Percentiles rank a stretch among this genome's conserved stretches.
These are phyloP conservation scores for Chironomus riparius DNA, from an alignment of 2,888 invertebrate genomes.

Conservation along the genomic window DNA sequence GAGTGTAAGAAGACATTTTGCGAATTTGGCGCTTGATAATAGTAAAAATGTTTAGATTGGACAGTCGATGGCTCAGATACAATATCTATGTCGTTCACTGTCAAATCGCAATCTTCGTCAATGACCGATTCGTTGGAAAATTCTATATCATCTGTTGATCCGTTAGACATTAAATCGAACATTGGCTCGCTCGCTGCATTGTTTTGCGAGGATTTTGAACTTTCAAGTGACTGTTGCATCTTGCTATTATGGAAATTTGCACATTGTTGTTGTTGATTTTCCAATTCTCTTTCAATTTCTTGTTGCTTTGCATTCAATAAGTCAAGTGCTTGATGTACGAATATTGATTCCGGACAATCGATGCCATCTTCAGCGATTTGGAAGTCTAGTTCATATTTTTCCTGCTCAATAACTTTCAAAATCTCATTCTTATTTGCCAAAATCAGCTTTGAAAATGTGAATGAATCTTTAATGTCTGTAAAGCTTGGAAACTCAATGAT, in stretches of 20 bases:
- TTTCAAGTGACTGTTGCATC: not conserved
- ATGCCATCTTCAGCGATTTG: constrained; percentile 56
- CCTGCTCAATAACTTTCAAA: constrained; percentile 61
- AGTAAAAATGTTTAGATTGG: constrained; percentile 35
- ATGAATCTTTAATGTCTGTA: constrained; percentile 44
- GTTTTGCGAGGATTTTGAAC: too few relatives aligned
- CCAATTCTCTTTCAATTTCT: constrained; percentile 34
- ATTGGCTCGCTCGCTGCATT: too few relatives aligned
- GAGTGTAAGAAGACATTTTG: constrained; percentile 88
- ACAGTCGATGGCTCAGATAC: constrained; percentile 13
- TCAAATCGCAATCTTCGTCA: constrained; percentile 26
- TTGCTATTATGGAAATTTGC: not conserved
- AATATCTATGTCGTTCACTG: constrained; percentile 27
- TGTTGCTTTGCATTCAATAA: constrained; percentile 51
- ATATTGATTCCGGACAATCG: constrained; percentile 73
- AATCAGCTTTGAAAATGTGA: constrained; percentile 51
- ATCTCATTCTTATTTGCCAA: constrained; percentile 43
- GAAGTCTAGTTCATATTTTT: constrained; percentile 55
- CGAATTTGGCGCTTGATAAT: constrained; percentile 69
- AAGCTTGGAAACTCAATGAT: constrained; percentile 38
- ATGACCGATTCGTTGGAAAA: not conserved
- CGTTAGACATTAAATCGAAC: too few relatives aligned
- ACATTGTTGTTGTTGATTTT: constrained; percentile 15
- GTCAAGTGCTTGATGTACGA: constrained; percentile 72
- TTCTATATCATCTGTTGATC: constrained; percentile 10